Conservation (phyloP, 1,140 invertebrate species). For the Alviniconcha marisindica region DNA sequence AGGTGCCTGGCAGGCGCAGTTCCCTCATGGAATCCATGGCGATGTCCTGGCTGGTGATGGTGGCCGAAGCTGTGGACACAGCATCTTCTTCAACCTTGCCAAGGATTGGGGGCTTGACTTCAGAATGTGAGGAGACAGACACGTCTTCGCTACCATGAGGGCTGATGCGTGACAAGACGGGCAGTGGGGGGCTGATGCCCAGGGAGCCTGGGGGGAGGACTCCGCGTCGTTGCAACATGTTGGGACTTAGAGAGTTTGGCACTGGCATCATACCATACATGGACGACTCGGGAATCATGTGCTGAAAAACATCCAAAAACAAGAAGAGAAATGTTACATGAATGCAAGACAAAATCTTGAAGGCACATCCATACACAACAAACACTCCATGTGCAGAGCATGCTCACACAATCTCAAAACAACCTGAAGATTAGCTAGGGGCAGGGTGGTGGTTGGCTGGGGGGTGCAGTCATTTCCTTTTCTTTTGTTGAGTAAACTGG, state of each 20-base stretch:
- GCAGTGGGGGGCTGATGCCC: slow-evolving; percentile 33
- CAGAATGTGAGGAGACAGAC: not conserved
- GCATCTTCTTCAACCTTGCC: slow-evolving; percentile 18
- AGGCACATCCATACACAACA: too few relatives aligned
- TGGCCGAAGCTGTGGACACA: not conserved
- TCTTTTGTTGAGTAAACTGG: too few relatives aligned
- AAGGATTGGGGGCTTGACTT: not conserved
- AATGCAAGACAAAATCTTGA: not conserved
- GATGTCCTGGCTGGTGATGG: slow-evolving; percentile 24
- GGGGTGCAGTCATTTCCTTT: too few relatives aligned
- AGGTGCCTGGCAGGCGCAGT: not conserved
- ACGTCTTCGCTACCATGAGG: slow-evolving; percentile 9
- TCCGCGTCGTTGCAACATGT: slow-evolving; percentile 30
- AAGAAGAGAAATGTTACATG: not conserved
- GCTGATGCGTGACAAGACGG: slow-evolving; percentile 22
- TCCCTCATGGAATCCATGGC: not conserved
- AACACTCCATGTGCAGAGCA: too few relatives aligned
- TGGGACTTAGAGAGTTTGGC: slow-evolving; percentile 31
- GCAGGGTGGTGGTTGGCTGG: too few relatives aligned
- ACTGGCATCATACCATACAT: slow-evolving; percentile 44
- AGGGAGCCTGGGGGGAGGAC: slow-evolving; percentile 32
- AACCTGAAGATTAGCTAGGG: too few relatives aligned
- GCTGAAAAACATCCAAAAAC: slow-evolving; percentile 26
- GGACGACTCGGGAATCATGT: slow-evolving; percentile 42
- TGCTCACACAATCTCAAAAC: too few relatives aligned